A percentile compares a stretch with the other conserved stretches of the same genome.
phyloP scores from a whole-genome alignment of 2,113 vertebrate genomes.

The Macroglossus sobrinus region DNA sequence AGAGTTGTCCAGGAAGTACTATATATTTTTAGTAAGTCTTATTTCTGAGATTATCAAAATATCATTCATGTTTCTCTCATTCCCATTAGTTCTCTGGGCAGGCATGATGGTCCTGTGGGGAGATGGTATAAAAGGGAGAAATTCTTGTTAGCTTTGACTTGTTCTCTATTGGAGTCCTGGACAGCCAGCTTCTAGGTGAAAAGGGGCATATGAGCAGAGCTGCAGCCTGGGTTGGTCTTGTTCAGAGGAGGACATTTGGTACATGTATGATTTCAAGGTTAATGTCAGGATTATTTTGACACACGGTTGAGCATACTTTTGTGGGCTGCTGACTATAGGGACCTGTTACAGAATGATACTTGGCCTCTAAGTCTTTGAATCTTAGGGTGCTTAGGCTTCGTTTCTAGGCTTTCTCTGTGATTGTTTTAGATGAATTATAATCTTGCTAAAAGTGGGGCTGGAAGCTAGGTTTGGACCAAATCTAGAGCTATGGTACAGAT shows the following conservation, averaged over 20 bases:
- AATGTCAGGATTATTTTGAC: neutral
- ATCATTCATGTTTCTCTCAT: neutral
- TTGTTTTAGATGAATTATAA: neutral
- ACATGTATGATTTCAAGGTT: neutral
- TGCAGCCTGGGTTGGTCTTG: neutral
- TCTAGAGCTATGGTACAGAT: neutral
- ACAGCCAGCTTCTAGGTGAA: neutral
- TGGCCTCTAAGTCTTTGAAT: neutral
- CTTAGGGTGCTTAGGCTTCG: neutral
- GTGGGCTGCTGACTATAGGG: neutral
- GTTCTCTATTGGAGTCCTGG: neutral
- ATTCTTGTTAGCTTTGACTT: neutral
- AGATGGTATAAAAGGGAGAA: neutral
- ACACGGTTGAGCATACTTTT: neutral
- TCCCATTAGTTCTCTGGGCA: neutral
- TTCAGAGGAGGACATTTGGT: neutral
- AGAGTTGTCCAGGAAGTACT: neutral
- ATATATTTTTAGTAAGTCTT: neutral
- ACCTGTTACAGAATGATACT: neutral
- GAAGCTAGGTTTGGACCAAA: neutral
- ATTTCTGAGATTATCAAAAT: slow-evolving; percentile 1
- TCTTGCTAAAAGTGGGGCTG: neutral
- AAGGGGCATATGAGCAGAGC: neutral
- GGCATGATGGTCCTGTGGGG: neutral
- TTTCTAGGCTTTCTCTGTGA: neutral